Evolutionary conservation across 2,888 invertebrate genomes (phyloP), one percentile per base, ranked within the genome.

Genomic region (Lycia hirtaria): DNA sequence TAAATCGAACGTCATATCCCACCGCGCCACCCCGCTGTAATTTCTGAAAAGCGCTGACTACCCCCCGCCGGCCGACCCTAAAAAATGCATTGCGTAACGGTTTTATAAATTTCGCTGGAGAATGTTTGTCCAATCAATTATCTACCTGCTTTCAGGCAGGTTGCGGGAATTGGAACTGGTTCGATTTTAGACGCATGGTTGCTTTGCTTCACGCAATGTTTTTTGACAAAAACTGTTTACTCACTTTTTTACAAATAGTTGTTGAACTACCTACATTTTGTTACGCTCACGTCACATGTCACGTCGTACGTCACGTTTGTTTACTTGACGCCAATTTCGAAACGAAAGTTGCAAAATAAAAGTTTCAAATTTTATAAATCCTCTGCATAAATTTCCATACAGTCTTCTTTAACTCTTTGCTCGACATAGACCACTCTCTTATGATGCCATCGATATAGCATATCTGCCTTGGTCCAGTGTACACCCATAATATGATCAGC

Each of bases 41-140:
- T 88, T 88, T 88, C 87, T 86, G 87, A 88, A 88, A 88, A 88
- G 86, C 87, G 88, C 87, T 88, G 88, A 88, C 88, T 87, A 81
- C 87, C 86, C 81, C 81, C 87, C 85, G 80, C 80, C 78, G 73
- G 75, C 79, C 85, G 85, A 81, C 87, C 90, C 90, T 91, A 88
- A 91, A 91, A 91, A 92, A 91, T 92, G 91, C 91, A 92, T 90
- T 92, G 91, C 90, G 89, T 91, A 92, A 92, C 89, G 84, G 86
- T 87, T 88, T 85, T 83, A 80, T 82, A 81, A 83, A 87, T 87
- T 86, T 81, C 74, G 71, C 70, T 71, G 72, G 69, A 71, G 68
- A 72, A 83, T 85, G 87, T 88, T 88, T 87, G 85, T 81, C 80
- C 85, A 83, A 90, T 90, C 88, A 90, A 89, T 89, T 88, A 87